These are phyloP conservation scores for Xylocampa areola DNA, from an alignment of 2,888 invertebrate genomes.

Conservation along the genomic window DNA sequence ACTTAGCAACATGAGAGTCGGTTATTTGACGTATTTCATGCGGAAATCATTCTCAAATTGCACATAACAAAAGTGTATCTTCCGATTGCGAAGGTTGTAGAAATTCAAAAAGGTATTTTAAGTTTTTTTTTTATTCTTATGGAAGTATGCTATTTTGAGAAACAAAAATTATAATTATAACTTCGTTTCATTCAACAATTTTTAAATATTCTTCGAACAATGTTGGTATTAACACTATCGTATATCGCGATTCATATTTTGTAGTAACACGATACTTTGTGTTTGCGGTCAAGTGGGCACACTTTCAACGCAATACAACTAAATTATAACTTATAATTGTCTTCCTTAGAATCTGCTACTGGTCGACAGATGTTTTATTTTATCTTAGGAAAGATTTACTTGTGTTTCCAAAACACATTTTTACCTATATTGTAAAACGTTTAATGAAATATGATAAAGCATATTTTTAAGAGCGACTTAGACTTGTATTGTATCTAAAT, in stretches of 20 bases:
- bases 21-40: conserved; percentile 82
- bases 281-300: conserved; percentile 81
- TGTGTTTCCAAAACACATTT: background rate
- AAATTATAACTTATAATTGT: conserved; percentile 75
- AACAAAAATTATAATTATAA: conserved; percentile 51
- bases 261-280: conserved; percentile 73
- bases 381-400: conserved; percentile 2
- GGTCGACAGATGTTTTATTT: conserved; percentile 69
- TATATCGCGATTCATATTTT: conserved; percentile 78
- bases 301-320: conserved; percentile 64
- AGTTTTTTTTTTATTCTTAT: conserved; percentile 20
- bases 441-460: background rate
- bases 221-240: conserved; percentile 66
- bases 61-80: conserved; percentile 78
- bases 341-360: conserved; percentile 66
- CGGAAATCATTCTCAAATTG: conserved; percentile 89
- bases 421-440: background rate
- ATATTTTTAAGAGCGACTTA: too few species aligned
- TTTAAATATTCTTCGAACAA: conserved; percentile 31
- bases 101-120: conserved; percentile 57
- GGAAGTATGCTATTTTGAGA: conserved; percentile 45
- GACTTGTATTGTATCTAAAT: too few species aligned
- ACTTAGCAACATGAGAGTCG: conserved; percentile 76
- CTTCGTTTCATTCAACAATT: conserved; percentile 50
- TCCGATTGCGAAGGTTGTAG: conserved; percentile 74